Percentiles rank a stretch among this genome's conserved stretches.
phyloP scores from a whole-genome alignment of 2,113 vertebrate genomes.

The Xiphias gladius region DNA sequence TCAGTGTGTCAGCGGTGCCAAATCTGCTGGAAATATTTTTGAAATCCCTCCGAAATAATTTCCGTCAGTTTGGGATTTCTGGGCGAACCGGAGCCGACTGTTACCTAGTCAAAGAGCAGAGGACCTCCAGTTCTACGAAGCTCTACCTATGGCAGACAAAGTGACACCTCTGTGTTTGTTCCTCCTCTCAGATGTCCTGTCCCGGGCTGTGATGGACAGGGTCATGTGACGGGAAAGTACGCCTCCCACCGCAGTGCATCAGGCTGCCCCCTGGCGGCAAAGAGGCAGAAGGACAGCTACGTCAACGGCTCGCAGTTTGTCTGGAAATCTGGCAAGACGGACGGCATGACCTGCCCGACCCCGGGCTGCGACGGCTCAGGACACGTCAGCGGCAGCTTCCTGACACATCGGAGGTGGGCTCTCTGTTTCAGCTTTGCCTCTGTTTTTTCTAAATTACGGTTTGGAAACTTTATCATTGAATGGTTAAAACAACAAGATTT shows the following conservation, averaged over 20 bases:
- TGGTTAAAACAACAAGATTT: too few species aligned
- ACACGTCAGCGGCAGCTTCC: slow-evolving; percentile 97
- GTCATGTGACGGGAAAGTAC: slow-evolving; percentile 98
- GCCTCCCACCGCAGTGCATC: slow-evolving; percentile 98
- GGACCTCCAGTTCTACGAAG: too few species aligned
- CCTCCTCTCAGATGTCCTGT: slow-evolving; percentile 91
- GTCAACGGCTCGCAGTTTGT: slow-evolving; percentile 93
- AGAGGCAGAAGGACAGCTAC: slow-evolving; percentile 96
- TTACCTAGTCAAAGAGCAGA: too few species aligned
- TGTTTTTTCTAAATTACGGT: too few species aligned
- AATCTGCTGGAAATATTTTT: too few species aligned
- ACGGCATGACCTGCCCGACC: slow-evolving; percentile 97
- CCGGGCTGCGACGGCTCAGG: slow-evolving; percentile 97
- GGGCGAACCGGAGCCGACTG: too few species aligned
- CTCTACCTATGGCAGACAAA: not conserved
- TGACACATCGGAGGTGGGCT: slow-evolving; percentile 96
- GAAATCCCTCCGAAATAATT: too few species aligned
- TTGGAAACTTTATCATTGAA: too few species aligned
- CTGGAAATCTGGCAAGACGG: slow-evolving; percentile 97
- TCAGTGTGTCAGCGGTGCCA: too few species aligned
- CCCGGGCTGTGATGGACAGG: slow-evolving; percentile 97
- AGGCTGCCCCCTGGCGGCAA: slow-evolving; percentile 95
- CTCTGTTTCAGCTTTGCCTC: not conserved
- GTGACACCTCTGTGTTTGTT: not conserved
- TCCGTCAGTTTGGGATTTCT: too few species aligned